phyloP scores from a whole-genome alignment of 2,888 invertebrate genomes.

The Leptarthrus brevirostris region DNA sequence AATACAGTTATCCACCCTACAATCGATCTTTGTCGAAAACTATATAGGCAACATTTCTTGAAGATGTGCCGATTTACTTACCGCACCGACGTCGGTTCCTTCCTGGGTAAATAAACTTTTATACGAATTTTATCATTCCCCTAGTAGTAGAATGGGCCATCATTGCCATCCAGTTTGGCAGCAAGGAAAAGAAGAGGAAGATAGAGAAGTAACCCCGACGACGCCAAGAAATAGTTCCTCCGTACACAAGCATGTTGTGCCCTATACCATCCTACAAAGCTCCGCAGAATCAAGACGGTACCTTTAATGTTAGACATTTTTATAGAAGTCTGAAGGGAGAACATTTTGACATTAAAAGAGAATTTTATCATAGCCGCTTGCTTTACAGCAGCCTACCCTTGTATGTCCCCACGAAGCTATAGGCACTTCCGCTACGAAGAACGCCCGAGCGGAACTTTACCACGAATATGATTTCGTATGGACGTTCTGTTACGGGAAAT shows the following conservation, averaged over 20 bases:
- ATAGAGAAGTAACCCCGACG: constrained; percentile 25
- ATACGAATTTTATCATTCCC: constrained; percentile 30
- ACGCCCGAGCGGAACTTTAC: background rate
- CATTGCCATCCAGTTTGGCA: no score
- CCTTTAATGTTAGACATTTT: constrained; percentile 14
- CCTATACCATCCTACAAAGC: background rate
- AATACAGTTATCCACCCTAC: constrained; percentile 27
- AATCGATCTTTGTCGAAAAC: constrained; percentile 35
- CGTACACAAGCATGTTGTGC: background rate
- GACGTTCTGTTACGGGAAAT: constrained; percentile 10
- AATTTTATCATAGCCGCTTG: constrained; percentile 32
- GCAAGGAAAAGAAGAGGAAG: no score
- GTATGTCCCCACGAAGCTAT: background rate
- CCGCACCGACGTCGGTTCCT: constrained; percentile 3
- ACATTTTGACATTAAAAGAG: constrained; percentile 35
- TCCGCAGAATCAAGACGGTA: background rate
- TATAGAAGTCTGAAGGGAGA: constrained; percentile 24
- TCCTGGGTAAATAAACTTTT: constrained; percentile 31
- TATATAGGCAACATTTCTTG: constrained; percentile 19
- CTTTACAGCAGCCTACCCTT: background rate
- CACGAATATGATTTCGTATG: background rate
- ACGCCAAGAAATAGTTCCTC: constrained; percentile 6
- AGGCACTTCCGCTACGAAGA: constrained; percentile 21
- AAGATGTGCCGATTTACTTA: constrained; percentile 19
- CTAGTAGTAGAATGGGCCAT: background rate